phyloP scores from a whole-genome alignment of 2,797 vertebrate genomes.

The Pogonophryne albipinna region DNA sequence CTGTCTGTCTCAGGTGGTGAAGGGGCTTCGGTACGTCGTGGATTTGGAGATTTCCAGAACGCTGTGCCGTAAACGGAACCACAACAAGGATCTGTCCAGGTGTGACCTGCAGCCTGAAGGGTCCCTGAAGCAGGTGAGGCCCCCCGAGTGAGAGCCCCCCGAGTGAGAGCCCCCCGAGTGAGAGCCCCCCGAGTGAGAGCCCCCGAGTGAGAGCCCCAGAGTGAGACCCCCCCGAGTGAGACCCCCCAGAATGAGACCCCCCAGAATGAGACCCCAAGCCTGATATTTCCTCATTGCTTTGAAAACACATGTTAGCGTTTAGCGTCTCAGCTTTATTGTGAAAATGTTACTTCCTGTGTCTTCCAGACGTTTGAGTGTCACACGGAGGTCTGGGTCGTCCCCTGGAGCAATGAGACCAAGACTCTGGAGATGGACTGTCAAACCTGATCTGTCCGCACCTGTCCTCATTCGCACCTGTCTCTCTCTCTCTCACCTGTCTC shows the following conservation, averaged over 20 bases:
- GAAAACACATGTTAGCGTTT: too few relatives aligned
- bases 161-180: too few relatives aligned
- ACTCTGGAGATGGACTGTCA: conserved; percentile 78
- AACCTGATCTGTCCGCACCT: conserved; percentile 10
- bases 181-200: too few relatives aligned
- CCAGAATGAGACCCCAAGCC: too few relatives aligned
- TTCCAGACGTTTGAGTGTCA: conserved; percentile 88
- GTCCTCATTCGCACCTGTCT: too few relatives aligned
- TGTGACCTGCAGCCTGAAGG: conserved; percentile 87
- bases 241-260: too few relatives aligned
- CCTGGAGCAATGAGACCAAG: conserved; percentile 81
- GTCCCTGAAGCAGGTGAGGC: conserved; percentile 82
- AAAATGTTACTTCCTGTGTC: too few relatives aligned
- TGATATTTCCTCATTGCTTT: too few relatives aligned
- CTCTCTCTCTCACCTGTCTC: too few relatives aligned
- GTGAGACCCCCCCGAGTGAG: too few relatives aligned
- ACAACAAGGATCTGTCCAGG: conserved; percentile 64
- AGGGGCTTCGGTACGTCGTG: conserved; percentile 88
- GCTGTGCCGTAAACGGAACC: conserved; percentile 84
- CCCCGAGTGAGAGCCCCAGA: too few relatives aligned
- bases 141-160: too few relatives aligned
- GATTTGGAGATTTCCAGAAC: conserved; percentile 87
- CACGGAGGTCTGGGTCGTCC: conserved; percentile 87
- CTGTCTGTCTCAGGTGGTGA: conserved; percentile 90
- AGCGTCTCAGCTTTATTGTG: not conserved